These are phyloP conservation scores for Prietella phreatophila DNA, from an alignment of 2,113 vertebrate genomes.

Conservation along the genomic window DNA sequence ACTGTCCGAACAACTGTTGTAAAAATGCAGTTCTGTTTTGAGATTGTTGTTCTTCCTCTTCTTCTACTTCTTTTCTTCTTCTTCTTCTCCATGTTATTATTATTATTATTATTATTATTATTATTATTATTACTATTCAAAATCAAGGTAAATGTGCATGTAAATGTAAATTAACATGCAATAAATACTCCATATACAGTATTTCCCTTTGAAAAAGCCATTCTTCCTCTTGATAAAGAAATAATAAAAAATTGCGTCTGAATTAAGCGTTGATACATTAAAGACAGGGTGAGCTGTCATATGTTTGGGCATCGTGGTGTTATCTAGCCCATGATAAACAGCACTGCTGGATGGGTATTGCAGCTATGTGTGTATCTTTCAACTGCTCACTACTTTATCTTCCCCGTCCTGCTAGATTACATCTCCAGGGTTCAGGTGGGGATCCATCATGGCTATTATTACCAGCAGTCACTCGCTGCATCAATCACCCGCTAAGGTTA, in stretches of 20 bases:
- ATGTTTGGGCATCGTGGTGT: constrained; percentile 70
- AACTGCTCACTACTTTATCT: constrained; percentile 77
- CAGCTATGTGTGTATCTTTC: constrained; percentile 74
- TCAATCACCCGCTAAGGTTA: constrained; percentile 75
- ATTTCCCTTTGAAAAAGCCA: constrained; percentile 52
- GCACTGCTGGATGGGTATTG: constrained; percentile 66
- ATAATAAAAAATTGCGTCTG: constrained; percentile 54
- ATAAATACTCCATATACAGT: constrained; percentile 50
- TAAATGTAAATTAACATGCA: constrained; percentile 17
- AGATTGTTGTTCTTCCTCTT: neutral
- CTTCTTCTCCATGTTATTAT: neutral
- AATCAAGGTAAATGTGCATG: neutral
- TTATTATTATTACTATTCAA: neutral
- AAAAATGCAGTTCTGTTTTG: neutral
- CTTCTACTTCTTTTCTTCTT: neutral
- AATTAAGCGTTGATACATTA: constrained; percentile 79
- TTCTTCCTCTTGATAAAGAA: constrained; percentile 54
- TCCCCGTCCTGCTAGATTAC: constrained; percentile 76
- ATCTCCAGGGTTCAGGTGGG: constrained; percentile 81
- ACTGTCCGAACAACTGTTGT: neutral
- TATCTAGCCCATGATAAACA: constrained; percentile 75
- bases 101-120: neutral
- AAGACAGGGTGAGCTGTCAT: constrained; percentile 70
- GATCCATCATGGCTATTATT: constrained; percentile 86
- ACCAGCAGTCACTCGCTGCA: constrained; percentile 76